Evolutionary conservation across 1,140 invertebrate species (phyloP).

Genomic region (Limonius californicus): DNA sequence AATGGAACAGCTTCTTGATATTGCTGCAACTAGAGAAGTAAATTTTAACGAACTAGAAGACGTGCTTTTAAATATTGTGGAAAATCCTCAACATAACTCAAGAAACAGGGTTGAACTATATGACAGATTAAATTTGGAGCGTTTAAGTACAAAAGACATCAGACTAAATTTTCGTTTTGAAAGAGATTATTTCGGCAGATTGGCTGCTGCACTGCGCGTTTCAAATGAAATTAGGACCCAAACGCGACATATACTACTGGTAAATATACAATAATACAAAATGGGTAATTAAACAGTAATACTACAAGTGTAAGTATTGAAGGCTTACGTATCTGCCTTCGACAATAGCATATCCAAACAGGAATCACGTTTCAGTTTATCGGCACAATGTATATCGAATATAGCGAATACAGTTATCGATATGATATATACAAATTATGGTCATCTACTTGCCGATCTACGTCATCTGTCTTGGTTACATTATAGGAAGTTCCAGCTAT

Average conservation of each 20-base stretch:
- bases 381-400: slow-evolving; percentile 14
- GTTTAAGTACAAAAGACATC: no score
- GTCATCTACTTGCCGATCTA: slow-evolving; percentile 22
- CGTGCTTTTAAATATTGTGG: no score
- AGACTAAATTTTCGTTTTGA: no score
- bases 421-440: slow-evolving; percentile 18
- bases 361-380: slow-evolving; percentile 21
- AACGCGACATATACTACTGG: not conserved
- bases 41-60: no score
- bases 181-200: no score
- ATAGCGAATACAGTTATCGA: slow-evolving; percentile 14
- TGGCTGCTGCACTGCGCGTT: not conserved
- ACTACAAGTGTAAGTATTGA: not conserved
- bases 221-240: not conserved
- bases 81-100: no score
- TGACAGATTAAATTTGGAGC: no score
- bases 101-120: no score
- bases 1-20: no score
- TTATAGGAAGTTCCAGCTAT: slow-evolving; percentile 12
- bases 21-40: no score
- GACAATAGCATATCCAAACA: slow-evolving; percentile 22
- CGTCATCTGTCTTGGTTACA: slow-evolving; percentile 22
- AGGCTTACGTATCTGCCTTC: slow-evolving; percentile 15
- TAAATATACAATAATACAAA: not conserved
- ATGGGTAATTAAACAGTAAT: no score